A percentile compares a stretch with the other conserved stretches of the same genome.
Conservation (phyloP, 2,113 vertebrate genomes). For the Thamnophis sirtalis region DNA sequence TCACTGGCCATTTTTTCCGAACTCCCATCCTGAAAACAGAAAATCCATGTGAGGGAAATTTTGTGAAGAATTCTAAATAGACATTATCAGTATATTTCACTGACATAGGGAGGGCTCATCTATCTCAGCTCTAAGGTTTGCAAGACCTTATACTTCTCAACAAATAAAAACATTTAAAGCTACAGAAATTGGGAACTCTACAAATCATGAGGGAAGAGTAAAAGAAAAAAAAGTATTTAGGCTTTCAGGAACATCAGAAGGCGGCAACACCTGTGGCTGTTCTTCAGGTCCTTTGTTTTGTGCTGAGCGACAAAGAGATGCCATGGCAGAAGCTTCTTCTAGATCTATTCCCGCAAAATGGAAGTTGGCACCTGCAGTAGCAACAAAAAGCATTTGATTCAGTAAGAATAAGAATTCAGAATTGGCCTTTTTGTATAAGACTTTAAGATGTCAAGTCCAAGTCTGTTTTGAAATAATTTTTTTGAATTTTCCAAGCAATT, state of each 20-base stretch:
- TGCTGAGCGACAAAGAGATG: fast-evolving
- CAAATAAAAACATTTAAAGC: neutral
- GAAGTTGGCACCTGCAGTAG: conserved; percentile 65
- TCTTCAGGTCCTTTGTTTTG: conserved; percentile 34
- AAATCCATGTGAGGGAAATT: fast-evolving
- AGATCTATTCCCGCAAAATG: conserved; percentile 33
- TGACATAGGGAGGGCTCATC: neutral
- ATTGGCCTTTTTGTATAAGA: neutral
- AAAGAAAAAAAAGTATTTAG: neutral
- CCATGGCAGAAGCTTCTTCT: neutral
- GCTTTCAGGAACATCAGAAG: neutral
- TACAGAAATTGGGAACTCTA: neutral
- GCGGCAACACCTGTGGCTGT: conserved; percentile 64
- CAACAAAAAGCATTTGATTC: neutral
- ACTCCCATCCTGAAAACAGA: conserved; percentile 62
- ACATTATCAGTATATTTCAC: neutral
- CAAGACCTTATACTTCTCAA: neutral
- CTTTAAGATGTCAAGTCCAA: neutral
- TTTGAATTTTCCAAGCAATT: neutral
- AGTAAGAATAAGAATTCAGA: neutral
- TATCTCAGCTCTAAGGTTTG: neutral
- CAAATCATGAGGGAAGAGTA: neutral
- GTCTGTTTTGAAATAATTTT: neutral
- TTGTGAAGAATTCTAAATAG: neutral
- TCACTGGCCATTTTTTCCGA: conserved; percentile 63